Conservation (phyloP, 2,888 invertebrate genomes). For the Conomelus anceps region DNA sequence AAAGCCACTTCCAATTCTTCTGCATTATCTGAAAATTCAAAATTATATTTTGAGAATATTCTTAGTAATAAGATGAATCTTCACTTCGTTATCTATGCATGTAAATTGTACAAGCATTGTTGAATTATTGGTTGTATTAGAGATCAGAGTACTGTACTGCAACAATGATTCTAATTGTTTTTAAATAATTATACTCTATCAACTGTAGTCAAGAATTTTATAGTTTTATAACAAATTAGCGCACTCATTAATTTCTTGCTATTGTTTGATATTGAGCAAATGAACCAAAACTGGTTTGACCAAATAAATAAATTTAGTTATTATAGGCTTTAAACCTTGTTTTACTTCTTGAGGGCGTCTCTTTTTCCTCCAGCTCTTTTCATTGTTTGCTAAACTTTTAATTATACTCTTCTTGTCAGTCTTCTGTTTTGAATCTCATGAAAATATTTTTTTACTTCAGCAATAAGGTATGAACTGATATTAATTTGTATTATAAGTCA, state of each 20-base stretch:
- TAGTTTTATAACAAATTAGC: neutral
- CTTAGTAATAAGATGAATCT: too few relatives aligned
- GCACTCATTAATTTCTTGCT: neutral
- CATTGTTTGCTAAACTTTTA: too few relatives aligned
- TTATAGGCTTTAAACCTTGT: neutral
- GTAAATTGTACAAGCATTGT: too few relatives aligned
- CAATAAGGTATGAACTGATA: neutral
- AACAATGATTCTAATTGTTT: too few relatives aligned
- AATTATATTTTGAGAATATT: too few relatives aligned
- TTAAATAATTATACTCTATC: too few relatives aligned
- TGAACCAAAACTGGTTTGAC: neutral
- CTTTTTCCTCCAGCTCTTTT: neutral
- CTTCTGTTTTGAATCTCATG: neutral
- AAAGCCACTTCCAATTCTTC: too few relatives aligned
- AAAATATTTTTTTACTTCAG: neutral
- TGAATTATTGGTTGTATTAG: neutral
- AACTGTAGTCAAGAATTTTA: too few relatives aligned
- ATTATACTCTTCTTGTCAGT: neutral
- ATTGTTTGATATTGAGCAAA: neutral
- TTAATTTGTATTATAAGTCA: neutral
- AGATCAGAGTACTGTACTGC: neutral
- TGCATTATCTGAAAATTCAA: too few relatives aligned
- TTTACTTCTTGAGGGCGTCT: neutral
- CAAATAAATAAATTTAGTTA: neutral
- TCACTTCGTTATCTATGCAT: too few relatives aligned